phyloP scores from a whole-genome alignment of 2,113 vertebrate genomes.

The Ahaetulla prasina region DNA sequence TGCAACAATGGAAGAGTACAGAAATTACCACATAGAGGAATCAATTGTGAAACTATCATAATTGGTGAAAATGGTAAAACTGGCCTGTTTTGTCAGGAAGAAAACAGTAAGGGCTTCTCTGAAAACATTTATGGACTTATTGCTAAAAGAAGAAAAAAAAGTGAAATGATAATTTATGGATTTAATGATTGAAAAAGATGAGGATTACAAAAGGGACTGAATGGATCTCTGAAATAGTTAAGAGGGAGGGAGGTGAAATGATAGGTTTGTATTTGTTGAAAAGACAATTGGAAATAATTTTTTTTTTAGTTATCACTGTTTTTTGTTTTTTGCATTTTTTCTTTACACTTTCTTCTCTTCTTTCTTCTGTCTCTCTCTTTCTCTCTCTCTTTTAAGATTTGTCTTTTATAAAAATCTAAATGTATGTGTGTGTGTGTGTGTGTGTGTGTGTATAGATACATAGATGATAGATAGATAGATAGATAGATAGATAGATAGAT shows the following conservation, averaged over 20 bases:
- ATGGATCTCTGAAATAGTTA: not conserved
- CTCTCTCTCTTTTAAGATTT: not conserved
- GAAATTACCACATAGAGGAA: not conserved
- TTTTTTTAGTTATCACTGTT: not conserved
- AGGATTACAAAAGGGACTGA: not conserved
- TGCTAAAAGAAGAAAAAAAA: not conserved
- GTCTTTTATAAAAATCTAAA: not conserved
- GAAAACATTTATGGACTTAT: not conserved
- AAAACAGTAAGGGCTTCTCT: not conserved
- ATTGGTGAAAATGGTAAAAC: not conserved
- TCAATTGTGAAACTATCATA: not conserved
- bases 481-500: too few species aligned
- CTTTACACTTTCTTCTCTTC: not conserved
- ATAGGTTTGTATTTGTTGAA: not conserved
- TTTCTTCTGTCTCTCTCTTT: not conserved
- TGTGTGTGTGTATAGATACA: too few species aligned
- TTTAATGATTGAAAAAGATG: not conserved
- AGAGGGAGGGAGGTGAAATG: not conserved
- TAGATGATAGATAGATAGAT: too few species aligned
- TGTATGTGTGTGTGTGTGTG: too few species aligned
- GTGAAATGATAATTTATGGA: not conserved
- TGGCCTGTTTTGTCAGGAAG: not conserved
- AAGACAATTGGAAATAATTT: not conserved
- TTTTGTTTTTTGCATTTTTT: not conserved
- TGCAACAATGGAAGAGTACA: not conserved